Evolutionary conservation across 2,797 vertebrate genomes (phyloP).

Genomic region (Pelobates cultripes): DNA sequence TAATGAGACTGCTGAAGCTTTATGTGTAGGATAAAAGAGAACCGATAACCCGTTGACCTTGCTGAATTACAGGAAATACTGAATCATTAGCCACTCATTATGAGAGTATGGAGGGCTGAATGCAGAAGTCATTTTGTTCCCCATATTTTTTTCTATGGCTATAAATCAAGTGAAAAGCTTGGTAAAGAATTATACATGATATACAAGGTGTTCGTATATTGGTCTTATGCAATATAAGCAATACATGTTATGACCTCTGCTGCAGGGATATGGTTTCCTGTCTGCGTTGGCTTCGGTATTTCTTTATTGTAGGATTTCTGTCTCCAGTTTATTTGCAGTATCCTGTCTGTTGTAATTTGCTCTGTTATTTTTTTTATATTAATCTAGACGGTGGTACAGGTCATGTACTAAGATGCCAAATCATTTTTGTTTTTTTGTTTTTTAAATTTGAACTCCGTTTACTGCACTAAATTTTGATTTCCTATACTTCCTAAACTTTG

Average conservation of each 20-base stretch:
- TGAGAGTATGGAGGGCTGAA: slow-evolving; percentile 56
- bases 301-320: slow-evolving; percentile 1
- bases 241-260: slow-evolving; percentile 21
- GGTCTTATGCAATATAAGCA: slow-evolving; percentile 25
- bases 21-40: slow-evolving; percentile 58
- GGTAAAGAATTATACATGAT: neutral
- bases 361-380: slow-evolving; percentile 16
- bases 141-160: slow-evolving; percentile 28
- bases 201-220: slow-evolving; percentile 20
- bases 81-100: slow-evolving; percentile 60
- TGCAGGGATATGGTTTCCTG: slow-evolving; percentile 27
- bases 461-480: no score
- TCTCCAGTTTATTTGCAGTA: slow-evolving; percentile 17
- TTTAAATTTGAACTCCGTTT: no score
- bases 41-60: slow-evolving; percentile 60
- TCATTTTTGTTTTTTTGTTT: no score
- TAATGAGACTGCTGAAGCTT: slow-evolving; percentile 65
- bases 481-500: no score
- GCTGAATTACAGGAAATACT: slow-evolving; percentile 60
- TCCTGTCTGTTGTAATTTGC: slow-evolving; percentile 35
- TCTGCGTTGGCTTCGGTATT: slow-evolving; percentile 1
- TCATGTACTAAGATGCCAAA: no score
- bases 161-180: slow-evolving; percentile 30
- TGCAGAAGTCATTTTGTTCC: slow-evolving; percentile 51
- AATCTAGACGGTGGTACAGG: neutral